These are phyloP conservation scores for Rhagoletis pomonella DNA, from an alignment of 1,140 invertebrate species.

Conservation along the genomic window DNA sequence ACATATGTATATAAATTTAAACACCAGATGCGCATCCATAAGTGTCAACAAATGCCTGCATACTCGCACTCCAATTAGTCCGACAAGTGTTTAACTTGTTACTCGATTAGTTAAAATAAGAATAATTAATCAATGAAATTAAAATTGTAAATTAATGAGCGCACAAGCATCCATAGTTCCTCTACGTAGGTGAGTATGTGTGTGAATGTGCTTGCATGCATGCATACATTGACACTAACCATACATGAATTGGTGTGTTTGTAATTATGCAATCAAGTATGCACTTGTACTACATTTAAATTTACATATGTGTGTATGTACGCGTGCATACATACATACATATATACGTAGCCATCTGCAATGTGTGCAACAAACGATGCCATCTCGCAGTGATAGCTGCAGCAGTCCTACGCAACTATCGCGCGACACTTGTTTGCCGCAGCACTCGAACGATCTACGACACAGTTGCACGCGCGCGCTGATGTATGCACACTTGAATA, in stretches of 20 bases:
- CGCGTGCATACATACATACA: too few relatives aligned
- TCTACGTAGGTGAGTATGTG: not conserved
- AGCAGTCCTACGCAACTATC: not conserved
- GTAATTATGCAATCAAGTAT: slow-evolving; percentile 8
- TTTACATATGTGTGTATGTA: too few relatives aligned
- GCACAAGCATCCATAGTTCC: not conserved
- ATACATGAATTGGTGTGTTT: not conserved
- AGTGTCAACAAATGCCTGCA: slow-evolving; percentile 42
- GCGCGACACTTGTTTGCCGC: slow-evolving; percentile 13
- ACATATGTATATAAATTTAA: too few relatives aligned
- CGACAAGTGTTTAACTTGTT: slow-evolving; percentile 51
- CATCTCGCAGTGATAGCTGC: slow-evolving; percentile 32
- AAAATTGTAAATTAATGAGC: slow-evolving; percentile 53
- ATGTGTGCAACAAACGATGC: slow-evolving; percentile 1
- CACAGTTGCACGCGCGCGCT: not conserved
- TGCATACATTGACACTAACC: not conserved
- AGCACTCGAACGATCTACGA: slow-evolving; percentile 8
- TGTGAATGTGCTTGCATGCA: not conserved
- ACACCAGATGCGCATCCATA: not conserved
- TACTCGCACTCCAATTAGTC: slow-evolving; percentile 42
- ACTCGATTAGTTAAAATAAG: slow-evolving; percentile 50
- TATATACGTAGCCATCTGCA: not conserved
- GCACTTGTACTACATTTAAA: not conserved
- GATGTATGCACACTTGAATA: slow-evolving; percentile 6
- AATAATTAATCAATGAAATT: slow-evolving; percentile 53